Conservation (phyloP, 2,113 vertebrate species). For the Lanius collurio region DNA sequence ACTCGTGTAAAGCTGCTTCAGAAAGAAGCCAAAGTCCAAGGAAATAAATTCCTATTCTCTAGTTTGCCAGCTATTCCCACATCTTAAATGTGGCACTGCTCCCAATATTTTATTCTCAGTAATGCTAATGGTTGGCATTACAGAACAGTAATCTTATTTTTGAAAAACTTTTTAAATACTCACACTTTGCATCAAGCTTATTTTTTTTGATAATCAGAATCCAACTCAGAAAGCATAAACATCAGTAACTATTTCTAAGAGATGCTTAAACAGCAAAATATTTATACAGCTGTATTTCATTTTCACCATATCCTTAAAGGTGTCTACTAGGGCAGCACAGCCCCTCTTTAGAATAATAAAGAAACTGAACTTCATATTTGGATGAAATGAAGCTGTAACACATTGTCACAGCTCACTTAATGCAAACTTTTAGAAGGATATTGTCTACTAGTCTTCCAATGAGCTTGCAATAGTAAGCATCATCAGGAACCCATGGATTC, state of each 20-base stretch:
- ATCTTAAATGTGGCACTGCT: background rate
- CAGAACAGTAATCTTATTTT: background rate
- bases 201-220: background rate
- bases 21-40: background rate
- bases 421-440: constrained; percentile 84
- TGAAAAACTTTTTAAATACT: background rate
- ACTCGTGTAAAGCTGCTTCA: background rate
- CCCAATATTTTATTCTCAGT: background rate
- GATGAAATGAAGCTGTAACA: background rate
- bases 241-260: background rate
- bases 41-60: background rate
- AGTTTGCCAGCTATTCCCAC: background rate
- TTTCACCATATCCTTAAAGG: background rate
- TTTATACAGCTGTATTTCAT: background rate
- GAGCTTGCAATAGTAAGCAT: constrained; percentile 96
- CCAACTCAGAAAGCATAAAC: background rate
- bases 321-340: background rate
- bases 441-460: constrained; percentile 97
- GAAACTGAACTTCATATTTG: background rate
- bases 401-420: background rate
- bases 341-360: background rate
- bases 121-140: background rate
- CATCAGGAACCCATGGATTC: constrained; percentile 94
- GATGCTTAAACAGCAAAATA: background rate
- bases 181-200: background rate